Base-by-base conservation (phyloP, 1,140 invertebrate species). In the Drosophila serrata region DNA sequence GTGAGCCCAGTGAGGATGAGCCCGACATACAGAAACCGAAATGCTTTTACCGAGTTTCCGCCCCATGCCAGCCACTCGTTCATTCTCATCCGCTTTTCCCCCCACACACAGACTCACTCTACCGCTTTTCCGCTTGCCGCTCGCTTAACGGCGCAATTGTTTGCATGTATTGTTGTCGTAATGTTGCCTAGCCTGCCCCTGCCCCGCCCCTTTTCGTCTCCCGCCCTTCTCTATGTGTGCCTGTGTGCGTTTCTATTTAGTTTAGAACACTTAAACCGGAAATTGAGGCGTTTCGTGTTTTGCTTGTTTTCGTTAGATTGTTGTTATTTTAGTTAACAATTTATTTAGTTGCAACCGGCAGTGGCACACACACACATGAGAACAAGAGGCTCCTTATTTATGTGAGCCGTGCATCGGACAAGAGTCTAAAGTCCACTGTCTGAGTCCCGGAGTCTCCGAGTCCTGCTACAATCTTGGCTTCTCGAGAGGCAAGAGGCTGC, bases 251-350 rank as follows among this genome's bases (percentile, higher is more conserved):
- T 81, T 85, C 85, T 86, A 90, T 91, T 90, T 90, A 75, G 81
- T 86, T 86, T 90, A 80, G 79, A 82, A 90, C 75, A 81, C 82
- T 91, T 90, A 90, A 90, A 84, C 81, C 90, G 90, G 90, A 91
- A 91, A 91, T 91, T 91, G 84, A 91, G 85, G 90, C 90, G 90
- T 91, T 91, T 82, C 81, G 86, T 81, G 78, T 90, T 85, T 79
- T 90, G 78, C 85, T 90, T 90, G 86, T 90, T 90, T 90, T 81
- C 57, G 86, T 86, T 90, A 81, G 86, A 75, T 86, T 85, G 86
- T 90, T 90, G 86, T 90, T 90, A 90, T 90, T 90, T 90, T 85
- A 81, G 85, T 90, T 90, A 90, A 90, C 85, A 90, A 90, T 90
- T 90, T 90, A 90, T 90, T 90, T 90, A 90, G 86, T 90, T 85